Conservation (phyloP, 2,797 vertebrate species). For the Gorsachius magnificus region DNA sequence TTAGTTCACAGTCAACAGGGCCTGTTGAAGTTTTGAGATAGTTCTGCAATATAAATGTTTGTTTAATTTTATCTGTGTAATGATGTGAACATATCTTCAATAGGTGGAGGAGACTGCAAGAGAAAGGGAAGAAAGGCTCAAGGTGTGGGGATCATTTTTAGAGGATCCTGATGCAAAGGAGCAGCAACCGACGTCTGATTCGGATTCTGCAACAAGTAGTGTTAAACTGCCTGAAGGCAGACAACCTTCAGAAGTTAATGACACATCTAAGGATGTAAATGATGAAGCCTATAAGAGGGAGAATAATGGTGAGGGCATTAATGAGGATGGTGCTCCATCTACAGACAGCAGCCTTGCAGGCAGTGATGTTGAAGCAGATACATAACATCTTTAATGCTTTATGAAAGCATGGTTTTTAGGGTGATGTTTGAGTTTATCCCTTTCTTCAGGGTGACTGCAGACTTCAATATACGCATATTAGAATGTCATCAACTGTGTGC, state of each 20-base stretch:
- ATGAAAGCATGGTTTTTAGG: constrained; percentile 35
- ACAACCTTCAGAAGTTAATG: constrained; percentile 46
- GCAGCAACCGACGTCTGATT: constrained; percentile 54
- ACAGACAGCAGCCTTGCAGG: constrained; percentile 92
- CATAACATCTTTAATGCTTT: constrained; percentile 45
- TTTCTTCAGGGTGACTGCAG: constrained; percentile 58
- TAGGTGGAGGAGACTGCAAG: constrained; percentile 94
- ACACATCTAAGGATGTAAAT: constrained; percentile 2
- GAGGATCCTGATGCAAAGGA: constrained; percentile 60
- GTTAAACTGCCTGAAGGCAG: constrained; percentile 49
- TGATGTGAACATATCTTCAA: background rate
- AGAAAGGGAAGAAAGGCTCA: constrained; percentile 93
- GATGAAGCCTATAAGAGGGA: constrained; percentile 45
- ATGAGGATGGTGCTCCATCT: constrained; percentile 76
- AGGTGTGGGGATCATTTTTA: constrained; percentile 88
- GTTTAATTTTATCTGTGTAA: background rate
- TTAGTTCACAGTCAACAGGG: background rate
- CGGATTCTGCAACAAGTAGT: constrained; percentile 35
- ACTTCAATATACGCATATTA: constrained; percentile 58
- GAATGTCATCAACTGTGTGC: constrained; percentile 55
- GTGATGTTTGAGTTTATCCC: constrained; percentile 51
- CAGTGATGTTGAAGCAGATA: constrained; percentile 85
- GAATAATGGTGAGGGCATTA: constrained; percentile 46
- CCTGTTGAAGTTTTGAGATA: background rate
- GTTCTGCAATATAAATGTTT: background rate